Base-by-base conservation (phyloP, 2,888 invertebrate genomes). In the Acholoe squamosa region DNA sequence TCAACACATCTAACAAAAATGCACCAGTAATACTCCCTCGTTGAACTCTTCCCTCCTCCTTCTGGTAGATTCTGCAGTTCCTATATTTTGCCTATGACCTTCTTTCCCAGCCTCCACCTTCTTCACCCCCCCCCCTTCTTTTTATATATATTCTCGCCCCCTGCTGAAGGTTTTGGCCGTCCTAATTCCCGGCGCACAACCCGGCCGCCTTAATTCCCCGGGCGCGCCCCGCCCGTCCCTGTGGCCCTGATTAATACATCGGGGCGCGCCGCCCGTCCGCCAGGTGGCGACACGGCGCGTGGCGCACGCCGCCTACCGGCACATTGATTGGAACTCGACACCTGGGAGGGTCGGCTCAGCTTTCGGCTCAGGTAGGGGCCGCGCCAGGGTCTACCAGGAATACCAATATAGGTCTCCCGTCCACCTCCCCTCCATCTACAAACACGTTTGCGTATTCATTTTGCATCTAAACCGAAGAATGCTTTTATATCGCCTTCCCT, bases 311-410 rank as follows among this genome's bases (percentile, higher is more conserved):
- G 76, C 76, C 33, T 33, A 3, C 7, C 34, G 34, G 43, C 34
- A 16, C 80, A 43, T 80, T 80, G 80, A 80, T 80, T 80, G 80
- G 34, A 80, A 33, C 34, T 43, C 43, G 80, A 80, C 80, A 80
- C 43, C 34, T 80, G 80, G 80, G 80, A 80, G 80, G 25, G 80
- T 25, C 22, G 80, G 80, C 80, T 80, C 33, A 80, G 80, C 80
- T 80, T 80, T 80, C 80, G 80, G 80, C 80, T 80, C 80, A 80
- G 80, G 80, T 80, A 43, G 33, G 80, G 80, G 80, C 16, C 22
- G 80, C 14, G 31, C 14, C 16, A 5, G 80, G 34, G 3, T 80
- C 33, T 43, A n/a, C 28, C 43, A 14, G n/a, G 80, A 80, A 80
- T 80, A 80, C 80, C 80, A 80, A 80, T 80, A 76, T 25, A 16